phyloP scores from a whole-genome alignment of 2,888 invertebrate genomes.

The Rhorus exstirpatorius region DNA sequence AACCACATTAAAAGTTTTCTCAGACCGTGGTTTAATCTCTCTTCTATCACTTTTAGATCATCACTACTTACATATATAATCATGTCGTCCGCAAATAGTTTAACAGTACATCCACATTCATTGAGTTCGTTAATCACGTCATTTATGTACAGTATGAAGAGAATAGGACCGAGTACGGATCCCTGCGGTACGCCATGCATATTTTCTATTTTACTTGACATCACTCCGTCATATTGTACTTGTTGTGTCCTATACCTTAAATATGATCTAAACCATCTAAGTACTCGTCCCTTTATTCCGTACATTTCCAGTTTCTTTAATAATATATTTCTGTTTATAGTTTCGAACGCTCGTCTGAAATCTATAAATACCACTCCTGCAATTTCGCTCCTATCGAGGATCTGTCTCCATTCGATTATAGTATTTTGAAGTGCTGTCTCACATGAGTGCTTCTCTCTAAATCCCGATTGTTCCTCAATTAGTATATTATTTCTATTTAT shows the following conservation, averaged over 20 bases:
- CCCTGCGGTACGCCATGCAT: not conserved
- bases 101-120: not conserved
- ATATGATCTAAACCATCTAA: not conserved
- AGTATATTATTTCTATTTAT: too few relatives aligned
- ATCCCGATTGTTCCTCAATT: too few relatives aligned
- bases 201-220: not conserved
- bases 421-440: too few relatives aligned
- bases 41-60: not conserved
- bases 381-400: too few relatives aligned
- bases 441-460: too few relatives aligned
- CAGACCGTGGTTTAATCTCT: not conserved
- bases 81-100: conserved; percentile 5
- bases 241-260: not conserved
- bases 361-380: too few relatives aligned
- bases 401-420: too few relatives aligned
- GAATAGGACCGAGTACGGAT: not conserved
- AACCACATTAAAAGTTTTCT: not conserved
- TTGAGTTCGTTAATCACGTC: not conserved
- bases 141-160: not conserved
- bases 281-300: not conserved
- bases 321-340: too few relatives aligned
- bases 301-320: not conserved
- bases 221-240: conserved; percentile 1
- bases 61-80: conserved; percentile 12
- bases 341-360: too few relatives aligned